Conservation (phyloP, 2,113 vertebrate species). For the Chunga burmeisteri region DNA sequence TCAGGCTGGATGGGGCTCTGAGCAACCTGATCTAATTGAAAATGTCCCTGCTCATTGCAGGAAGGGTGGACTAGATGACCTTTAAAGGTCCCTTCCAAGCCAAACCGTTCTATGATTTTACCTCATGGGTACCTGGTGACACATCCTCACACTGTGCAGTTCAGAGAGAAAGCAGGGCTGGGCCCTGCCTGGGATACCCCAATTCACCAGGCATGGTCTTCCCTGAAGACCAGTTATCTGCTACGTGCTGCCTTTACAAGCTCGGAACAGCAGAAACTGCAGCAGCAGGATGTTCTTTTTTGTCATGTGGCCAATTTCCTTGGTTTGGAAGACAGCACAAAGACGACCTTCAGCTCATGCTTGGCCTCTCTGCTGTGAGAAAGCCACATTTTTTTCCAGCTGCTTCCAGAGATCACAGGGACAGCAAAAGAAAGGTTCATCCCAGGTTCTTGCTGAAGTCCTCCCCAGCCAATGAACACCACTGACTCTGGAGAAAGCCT, state of each 20-base stretch:
- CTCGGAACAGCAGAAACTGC: not conserved
- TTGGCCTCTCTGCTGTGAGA: not conserved
- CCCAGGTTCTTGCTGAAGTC: not conserved
- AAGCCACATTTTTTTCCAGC: not conserved
- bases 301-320: rapidly evolving
- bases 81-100: not conserved
- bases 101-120: not conserved
- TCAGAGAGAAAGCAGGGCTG: not conserved
- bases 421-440: not conserved
- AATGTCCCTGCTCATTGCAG: not conserved
- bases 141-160: not conserved
- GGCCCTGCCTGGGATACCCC: not conserved
- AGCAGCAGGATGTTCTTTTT: not conserved
- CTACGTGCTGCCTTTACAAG: not conserved
- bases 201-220: not conserved
- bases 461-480: not conserved
- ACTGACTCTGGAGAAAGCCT: not conserved
- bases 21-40: not conserved
- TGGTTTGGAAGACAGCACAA: not conserved
- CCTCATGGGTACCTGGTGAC: not conserved
- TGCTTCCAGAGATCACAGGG: not conserved
- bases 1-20: not conserved
- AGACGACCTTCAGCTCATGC: not conserved
- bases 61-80: not conserved
- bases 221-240: not conserved